Evolutionary conservation across 1,140 invertebrate species (phyloP).

Genomic region (Pentalonia nigronervosa): DNA sequence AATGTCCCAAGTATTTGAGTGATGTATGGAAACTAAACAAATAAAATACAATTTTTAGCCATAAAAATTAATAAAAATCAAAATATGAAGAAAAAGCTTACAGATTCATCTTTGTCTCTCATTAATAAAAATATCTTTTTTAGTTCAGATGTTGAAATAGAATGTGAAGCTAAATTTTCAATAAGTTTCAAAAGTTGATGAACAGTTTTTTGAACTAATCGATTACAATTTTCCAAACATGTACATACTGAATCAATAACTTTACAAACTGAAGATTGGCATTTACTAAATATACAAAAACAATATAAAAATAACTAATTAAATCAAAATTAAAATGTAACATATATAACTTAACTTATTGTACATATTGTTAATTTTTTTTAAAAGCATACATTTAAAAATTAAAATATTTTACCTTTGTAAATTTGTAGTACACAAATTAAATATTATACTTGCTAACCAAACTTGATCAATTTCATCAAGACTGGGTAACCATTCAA

Average conservation of each 20-base stretch:
- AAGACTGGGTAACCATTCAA: slow-evolving; percentile 57
- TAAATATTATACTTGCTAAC: slow-evolving; percentile 58
- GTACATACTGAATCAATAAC: slow-evolving; percentile 65
- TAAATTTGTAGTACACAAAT: slow-evolving; percentile 57
- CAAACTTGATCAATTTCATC: slow-evolving; percentile 58
- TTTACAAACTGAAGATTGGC: slow-evolving; percentile 64
- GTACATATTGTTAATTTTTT: background rate
- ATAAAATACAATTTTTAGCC: slow-evolving; percentile 51
- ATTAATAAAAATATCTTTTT: slow-evolving; percentile 68
- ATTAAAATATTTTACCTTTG: slow-evolving; percentile 53
- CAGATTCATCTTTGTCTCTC: slow-evolving; percentile 62
- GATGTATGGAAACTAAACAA: slow-evolving; percentile 65
- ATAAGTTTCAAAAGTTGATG: slow-evolving; percentile 69
- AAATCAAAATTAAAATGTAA: background rate
- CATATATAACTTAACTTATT: background rate
- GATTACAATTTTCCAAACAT: slow-evolving; percentile 54
- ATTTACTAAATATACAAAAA: slow-evolving; percentile 63
- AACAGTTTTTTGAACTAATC: slow-evolving; percentile 62
- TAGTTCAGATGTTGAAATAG: slow-evolving; percentile 69
- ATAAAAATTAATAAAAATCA: slow-evolving; percentile 35
- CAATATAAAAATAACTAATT: background rate
- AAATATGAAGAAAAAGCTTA: slow-evolving; percentile 58
- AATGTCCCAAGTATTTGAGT: slow-evolving; percentile 65
- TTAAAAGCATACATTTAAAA: slow-evolving; percentile 22
- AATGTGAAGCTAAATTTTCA: slow-evolving; percentile 69